Base-by-base conservation (phyloP, 2,797 vertebrate species). In the Pipistrellus pipistrellus region DNA sequence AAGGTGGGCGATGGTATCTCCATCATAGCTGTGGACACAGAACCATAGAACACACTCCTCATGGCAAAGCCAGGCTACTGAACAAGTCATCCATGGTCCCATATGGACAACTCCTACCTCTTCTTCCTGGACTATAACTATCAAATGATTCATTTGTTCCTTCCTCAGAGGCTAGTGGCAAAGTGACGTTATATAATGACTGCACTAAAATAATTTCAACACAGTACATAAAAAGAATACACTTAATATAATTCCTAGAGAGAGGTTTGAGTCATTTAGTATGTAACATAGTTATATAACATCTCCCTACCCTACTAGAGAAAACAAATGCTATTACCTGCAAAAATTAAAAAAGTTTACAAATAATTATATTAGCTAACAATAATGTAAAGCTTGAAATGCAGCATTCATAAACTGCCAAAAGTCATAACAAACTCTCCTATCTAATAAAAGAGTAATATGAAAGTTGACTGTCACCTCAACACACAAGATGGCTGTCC, bases 401-500 rank as follows among this genome's bases (percentile, higher is more conserved):
- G 10, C 38, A 85, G 32, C 27, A 57, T 25, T 93, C 12, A 44
- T 84, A 71, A 94, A 85, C n/a, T 64, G 38, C 53, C 66, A 83
- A 81, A 95, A 93, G 6, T 8, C 41, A 81, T 38, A 7, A 86
- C 44, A 96, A 91, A 93, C 68, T 76, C 89, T 55, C 20, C 53
- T 55, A 55, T 55, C 53, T 55, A 55, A 55, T 55, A 55, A 55
- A 55, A 55, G 53, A 55, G 53, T 55, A 55, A 10, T 23, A 10
- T 55, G 8, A 8, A 55, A 55, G 20, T 55, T 55, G 53, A 55
- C 21, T 23, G 3, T 55, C 21, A 21, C 53, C 21, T 20, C 53
- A 55, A 23, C 21, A 55, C 53, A 55, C 21, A 55, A 55, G 20
- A 55, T 55, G 53, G 53, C 21, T 20, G 8, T 3, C 8, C 53